phyloP scores from a whole-genome alignment of 2,113 vertebrate species.

The Tragelaphus strepsiceros region DNA sequence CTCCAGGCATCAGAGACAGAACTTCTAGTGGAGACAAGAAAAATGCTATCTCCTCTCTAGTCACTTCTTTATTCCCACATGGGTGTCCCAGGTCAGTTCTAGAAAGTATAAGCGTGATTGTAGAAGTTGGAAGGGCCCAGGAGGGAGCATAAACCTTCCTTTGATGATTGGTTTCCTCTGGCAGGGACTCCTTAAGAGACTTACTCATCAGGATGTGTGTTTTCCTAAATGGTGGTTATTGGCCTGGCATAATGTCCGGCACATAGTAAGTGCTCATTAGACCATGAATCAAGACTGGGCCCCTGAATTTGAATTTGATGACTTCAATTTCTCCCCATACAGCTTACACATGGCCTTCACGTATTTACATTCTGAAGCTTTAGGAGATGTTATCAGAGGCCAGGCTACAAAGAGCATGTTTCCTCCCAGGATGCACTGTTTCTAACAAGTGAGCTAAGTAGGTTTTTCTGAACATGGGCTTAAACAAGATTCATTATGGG shows the following conservation, averaged over 20 bases:
- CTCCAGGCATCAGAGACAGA: not conserved
- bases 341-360: not conserved
- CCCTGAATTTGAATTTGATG: not conserved
- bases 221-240: not conserved
- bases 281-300: not conserved
- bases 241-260: rapidly evolving
- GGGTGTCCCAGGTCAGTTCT: not conserved
- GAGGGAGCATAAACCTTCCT: not conserved
- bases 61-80: not conserved
- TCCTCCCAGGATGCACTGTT: not conserved
- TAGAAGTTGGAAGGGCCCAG: not conserved
- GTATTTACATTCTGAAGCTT: not conserved
- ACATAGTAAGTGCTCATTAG: not conserved
- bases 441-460: not conserved
- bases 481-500: not conserved
- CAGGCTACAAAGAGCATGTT: not conserved
- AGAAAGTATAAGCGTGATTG: not conserved
- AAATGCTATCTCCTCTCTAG: not conserved
- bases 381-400: not conserved
- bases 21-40: not conserved
- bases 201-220: no score
- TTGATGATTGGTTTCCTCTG: not conserved
- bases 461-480: not conserved
- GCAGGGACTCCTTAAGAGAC: not conserved
- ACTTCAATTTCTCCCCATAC: not conserved